phyloP scores from a whole-genome alignment of 1,140 invertebrate genomes.

The Eumaeus atala region DNA sequence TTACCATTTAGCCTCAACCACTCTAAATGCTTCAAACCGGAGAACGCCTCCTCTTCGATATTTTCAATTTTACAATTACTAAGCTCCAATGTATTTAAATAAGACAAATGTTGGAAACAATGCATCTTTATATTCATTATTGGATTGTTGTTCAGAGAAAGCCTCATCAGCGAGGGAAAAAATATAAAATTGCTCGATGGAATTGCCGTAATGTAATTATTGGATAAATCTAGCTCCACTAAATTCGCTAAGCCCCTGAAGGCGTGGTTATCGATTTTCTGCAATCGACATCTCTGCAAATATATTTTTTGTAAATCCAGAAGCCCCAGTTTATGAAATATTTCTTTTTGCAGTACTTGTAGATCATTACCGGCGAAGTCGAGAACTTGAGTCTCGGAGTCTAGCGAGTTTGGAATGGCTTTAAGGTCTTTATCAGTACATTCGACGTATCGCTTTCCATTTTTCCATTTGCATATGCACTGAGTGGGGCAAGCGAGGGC shows the following conservation, averaged over 20 bases:
- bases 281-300: constrained; percentile 83
- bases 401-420: constrained; percentile 85
- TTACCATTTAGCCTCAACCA: constrained; percentile 90
- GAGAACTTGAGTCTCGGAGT: constrained; percentile 91
- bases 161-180: constrained; percentile 85
- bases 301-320: constrained; percentile 92
- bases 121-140: constrained; percentile 81
- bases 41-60: constrained; percentile 87
- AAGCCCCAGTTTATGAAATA: constrained; percentile 84
- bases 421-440: constrained; percentile 85
- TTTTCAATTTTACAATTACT: constrained; percentile 84
- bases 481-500: constrained; percentile 80
- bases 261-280: constrained; percentile 83
- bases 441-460: constrained; percentile 92
- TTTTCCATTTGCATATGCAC: constrained; percentile 93
- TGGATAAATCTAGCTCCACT: constrained; percentile 90
- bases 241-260: constrained; percentile 90
- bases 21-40: constrained; percentile 86
- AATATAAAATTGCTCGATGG: constrained; percentile 86
- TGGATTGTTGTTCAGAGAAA: constrained; percentile 87
- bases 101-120: constrained; percentile 85
- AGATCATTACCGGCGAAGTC: constrained; percentile 89
- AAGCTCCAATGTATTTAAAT: constrained; percentile 87
- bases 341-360: constrained; percentile 82
- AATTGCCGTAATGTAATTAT: constrained; percentile 84